phyloP scores from a whole-genome alignment of 1,140 invertebrate species.

The Drosophila ananassae region DNA sequence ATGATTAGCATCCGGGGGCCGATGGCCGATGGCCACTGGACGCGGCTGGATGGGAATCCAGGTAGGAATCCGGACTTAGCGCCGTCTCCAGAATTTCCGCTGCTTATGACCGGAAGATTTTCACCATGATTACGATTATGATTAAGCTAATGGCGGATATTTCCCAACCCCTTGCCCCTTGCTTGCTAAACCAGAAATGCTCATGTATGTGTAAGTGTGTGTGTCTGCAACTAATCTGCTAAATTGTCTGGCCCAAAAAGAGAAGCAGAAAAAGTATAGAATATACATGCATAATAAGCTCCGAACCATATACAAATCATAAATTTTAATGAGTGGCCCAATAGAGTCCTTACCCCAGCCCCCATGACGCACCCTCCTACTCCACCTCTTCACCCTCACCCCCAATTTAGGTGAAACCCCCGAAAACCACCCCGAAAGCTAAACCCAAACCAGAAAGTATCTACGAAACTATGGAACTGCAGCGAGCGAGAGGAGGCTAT shows the following conservation, averaged over 20 bases:
- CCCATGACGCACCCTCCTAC: neutral
- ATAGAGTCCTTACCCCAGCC: slow-evolving; percentile 5
- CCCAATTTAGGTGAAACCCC: slow-evolving; percentile 14
- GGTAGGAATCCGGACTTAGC: slow-evolving; percentile 56
- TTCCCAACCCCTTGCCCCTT: slow-evolving; percentile 62
- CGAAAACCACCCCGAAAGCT: slow-evolving; percentile 28
- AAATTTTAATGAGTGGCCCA: slow-evolving; percentile 78
- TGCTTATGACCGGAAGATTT: slow-evolving; percentile 80
- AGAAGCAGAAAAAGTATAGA: slow-evolving; percentile 16
- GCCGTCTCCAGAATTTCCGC: slow-evolving; percentile 71
- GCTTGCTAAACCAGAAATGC: slow-evolving; percentile 7
- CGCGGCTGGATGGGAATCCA: slow-evolving; percentile 37
- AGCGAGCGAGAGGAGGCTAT: slow-evolving; percentile 54
- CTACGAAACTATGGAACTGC: slow-evolving; percentile 44
- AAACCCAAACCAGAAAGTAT: slow-evolving; percentile 17
- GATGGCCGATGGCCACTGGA: neutral
- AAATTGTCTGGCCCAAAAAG: slow-evolving; percentile 69
- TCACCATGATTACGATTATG: slow-evolving; percentile 72
- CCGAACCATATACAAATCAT: slow-evolving; percentile 75
- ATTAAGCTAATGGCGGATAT: slow-evolving; percentile 77
- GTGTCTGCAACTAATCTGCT: slow-evolving; percentile 76
- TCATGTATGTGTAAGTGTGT: neutral
- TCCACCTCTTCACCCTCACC: slow-evolving; percentile 4
- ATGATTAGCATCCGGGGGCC: slow-evolving; percentile 73
- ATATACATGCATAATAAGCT: slow-evolving; percentile 70